Base-by-base conservation (phyloP, 2,888 invertebrate species). In the Eupithecia centaureata region DNA sequence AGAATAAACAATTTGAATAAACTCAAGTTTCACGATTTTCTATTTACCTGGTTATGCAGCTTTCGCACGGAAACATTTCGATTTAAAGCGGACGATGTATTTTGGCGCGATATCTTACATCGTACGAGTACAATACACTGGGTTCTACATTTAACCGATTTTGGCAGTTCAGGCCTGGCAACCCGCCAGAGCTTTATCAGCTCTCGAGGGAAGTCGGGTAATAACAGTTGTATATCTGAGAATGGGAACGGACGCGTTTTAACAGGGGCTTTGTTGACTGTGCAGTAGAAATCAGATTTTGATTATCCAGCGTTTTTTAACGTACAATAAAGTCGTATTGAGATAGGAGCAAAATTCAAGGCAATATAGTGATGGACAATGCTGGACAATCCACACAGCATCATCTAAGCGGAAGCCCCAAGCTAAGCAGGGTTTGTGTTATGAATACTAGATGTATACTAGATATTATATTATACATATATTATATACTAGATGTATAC, bases 91-190 rank as follows among this genome's bases (percentile, higher is more conserved):
- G 13, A 30, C 28, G 28, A 30, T 1, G 54, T 56, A 56, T 56
- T 56, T 56, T 28, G 54, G 54, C 28, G 54, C n/a, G 28, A 28
- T 56, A 56, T 30, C 30, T 54, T 10, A 15, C 54, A 18, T 52
- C 8, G 54, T 13, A 54, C 30, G 30, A 56, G 54, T 13, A 54
- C 30, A 56, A 56, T 30, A 18, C 4, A 30, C 8, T n/a, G 54
- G n/a, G 8, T n/a, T n/a, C 10, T 47, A 22, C 22, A 70, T 63
- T 67, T 63, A 68, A 72, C 64, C 65, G 60, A 59, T 67, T 68
- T 70, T 72, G 69, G 67, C 67, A 67, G 52, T 70, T 56, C 62
- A 35, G n/a, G 12, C 47, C 67, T 70, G 70, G 70, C 70, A 65
- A 25, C n/a, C 51, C 13, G 64, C 67, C 70, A 70, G 65, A 62